phyloP scores from a whole-genome alignment of 2,113 vertebrate genomes.

The Telmatochromis sp. region DNA sequence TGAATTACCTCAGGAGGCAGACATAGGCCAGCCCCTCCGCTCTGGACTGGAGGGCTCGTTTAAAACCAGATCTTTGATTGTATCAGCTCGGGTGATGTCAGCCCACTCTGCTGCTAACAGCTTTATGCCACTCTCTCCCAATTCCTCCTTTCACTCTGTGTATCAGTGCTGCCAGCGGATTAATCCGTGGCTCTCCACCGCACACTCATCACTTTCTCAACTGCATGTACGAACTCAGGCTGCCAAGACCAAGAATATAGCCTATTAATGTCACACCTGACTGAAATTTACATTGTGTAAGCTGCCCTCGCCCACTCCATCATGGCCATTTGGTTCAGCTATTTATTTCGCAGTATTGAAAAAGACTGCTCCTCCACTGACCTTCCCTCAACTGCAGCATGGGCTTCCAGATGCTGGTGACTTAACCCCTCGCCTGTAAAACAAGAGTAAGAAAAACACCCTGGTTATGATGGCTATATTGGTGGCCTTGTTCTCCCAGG shows the following conservation, averaged over 20 bases:
- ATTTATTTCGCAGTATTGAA: conserved; percentile 35
- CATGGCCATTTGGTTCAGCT: conserved; percentile 12
- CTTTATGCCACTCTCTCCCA: conserved; percentile 29
- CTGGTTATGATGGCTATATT: conserved; percentile 56
- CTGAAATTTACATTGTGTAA: conserved; percentile 33
- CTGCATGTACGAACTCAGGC: not conserved
- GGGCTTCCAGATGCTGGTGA: conserved; percentile 59
- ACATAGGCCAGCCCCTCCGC: conserved; percentile 28
- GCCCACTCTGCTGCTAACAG: conserved; percentile 24
- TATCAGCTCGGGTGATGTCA: conserved; percentile 52
- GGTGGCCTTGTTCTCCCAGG: conserved; percentile 55
- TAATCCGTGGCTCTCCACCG: conserved; percentile 10
- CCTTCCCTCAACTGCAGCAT: conserved; percentile 35
- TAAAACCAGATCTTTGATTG: conserved; percentile 39
- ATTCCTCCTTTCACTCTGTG: not conserved
- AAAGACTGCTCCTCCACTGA: conserved; percentile 40
- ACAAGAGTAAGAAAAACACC: conserved; percentile 61
- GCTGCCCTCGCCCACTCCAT: conserved; percentile 15
- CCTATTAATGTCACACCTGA: conserved; percentile 54
- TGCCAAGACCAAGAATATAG: conserved; percentile 30
- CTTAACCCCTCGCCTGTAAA: conserved; percentile 65
- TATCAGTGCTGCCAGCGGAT: conserved; percentile 14
- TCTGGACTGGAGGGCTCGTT: conserved; percentile 10
- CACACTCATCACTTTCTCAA: conserved; percentile 22
- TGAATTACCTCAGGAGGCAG: conserved; percentile 60